Evolutionary conservation across 2,888 invertebrate species (phyloP).

Genomic region (Carpatolechia fugitivella): DNA sequence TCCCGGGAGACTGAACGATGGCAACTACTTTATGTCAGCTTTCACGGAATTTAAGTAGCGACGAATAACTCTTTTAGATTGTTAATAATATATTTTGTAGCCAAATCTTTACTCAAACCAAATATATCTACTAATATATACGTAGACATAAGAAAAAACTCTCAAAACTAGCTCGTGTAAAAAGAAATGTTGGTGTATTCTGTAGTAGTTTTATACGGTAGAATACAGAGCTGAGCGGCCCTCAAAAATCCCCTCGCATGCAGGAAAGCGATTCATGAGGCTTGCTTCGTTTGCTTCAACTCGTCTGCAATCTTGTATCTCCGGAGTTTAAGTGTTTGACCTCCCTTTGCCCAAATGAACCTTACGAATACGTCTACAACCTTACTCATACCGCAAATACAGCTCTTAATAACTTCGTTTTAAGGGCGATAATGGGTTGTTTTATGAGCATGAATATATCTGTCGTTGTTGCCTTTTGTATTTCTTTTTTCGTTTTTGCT

Average conservation of each 20-base stretch:
- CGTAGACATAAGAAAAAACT: not conserved
- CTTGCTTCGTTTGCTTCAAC: conserved; percentile 70
- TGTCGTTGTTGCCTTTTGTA: conserved; percentile 60
- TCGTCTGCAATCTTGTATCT: conserved; percentile 73
- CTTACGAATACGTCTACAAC: conserved; percentile 58
- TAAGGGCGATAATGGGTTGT: conserved; percentile 42
- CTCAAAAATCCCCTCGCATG: conserved; percentile 57
- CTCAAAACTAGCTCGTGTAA: conserved; percentile 1
- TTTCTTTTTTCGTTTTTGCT: conserved; percentile 66
- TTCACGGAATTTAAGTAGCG: too few species aligned
- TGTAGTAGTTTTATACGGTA: conserved; percentile 34
- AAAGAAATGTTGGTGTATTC: not conserved
- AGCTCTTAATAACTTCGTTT: conserved; percentile 35
- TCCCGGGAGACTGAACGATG: too few species aligned
- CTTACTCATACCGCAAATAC: conserved; percentile 37
- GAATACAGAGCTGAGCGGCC: conserved; percentile 22
- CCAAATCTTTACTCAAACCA: conserved; percentile 39
- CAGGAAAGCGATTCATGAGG: conserved; percentile 65
- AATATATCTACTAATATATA: not conserved
- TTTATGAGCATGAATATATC: conserved; percentile 34
- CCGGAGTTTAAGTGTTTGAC: conserved; percentile 72
- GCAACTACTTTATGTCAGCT: too few species aligned
- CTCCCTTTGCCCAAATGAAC: conserved; percentile 72
- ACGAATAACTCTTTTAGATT: too few species aligned
- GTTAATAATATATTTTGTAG: too few species aligned